Evolutionary conservation across 2,888 invertebrate genomes (phyloP), one percentile per base, ranked within the genome.

Genomic region (Amphipoea oculea): DNA sequence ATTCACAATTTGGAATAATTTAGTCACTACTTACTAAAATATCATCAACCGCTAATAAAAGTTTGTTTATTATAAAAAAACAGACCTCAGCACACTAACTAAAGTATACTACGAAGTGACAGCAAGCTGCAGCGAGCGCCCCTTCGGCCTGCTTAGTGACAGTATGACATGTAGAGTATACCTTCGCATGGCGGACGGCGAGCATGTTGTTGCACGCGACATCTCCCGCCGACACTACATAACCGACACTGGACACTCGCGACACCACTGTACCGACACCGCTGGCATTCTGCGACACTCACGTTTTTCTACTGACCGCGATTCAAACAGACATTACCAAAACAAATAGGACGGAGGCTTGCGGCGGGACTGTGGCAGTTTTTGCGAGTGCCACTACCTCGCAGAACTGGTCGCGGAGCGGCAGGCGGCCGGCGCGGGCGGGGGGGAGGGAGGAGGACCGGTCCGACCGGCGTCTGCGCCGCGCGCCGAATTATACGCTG

Each of bases 141-240:
- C n/a, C n/a, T n/a, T 3, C 6, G 63, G n/a, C 36, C 6, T 4
- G n/a, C 42, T 29, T 48, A 48, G 62, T 36, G 78, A 57, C 78
- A 57, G 40, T n/a, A 29, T 40, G 74, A 85, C 65, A 71, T 42
- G 67, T 69, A 62, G 73, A 45, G 69, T 42, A 70, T 94, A 95
- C 95, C 95, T 95, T 94, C 92, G 95, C 95, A 89, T 92, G 95
- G 93, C 95, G 95, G 79, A 93, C 92, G 89, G 94, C 95, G 93
- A 94, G 91, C 95, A 95, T 95, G 89, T 76, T 86, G 90, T 80
- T 88, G 82, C 83, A 87, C 86, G 90, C 91, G 92, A 91, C 94
- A 93, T 93, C 90, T 88, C 94, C 92, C 86, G 86, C 90, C 85
- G 86, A 80, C 90, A 86, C 87, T 87, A 86, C 89, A 85, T 87